These are phyloP conservation scores for Lutraria rhynchaena DNA, from an alignment of 1,140 invertebrate genomes.

Conservation along the genomic window DNA sequence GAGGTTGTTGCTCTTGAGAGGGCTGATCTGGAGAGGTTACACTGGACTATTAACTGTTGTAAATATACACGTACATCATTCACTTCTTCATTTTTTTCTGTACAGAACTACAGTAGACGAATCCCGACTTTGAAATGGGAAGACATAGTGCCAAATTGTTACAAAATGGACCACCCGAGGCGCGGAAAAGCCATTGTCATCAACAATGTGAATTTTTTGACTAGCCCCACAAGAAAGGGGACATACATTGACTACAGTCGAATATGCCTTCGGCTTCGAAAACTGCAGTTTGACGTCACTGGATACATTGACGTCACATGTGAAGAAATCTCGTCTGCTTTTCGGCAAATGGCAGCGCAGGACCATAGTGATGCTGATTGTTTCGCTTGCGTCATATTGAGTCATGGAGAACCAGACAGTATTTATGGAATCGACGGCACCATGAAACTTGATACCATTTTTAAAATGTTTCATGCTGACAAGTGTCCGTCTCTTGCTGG, in stretches of 20 bases:
- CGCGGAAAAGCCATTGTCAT: conserved; percentile 42
- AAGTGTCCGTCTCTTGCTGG: conserved; percentile 64
- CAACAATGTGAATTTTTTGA: conserved; percentile 32
- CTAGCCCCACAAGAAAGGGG: conserved; percentile 16
- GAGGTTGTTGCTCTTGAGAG: too few species aligned
- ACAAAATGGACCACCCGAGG: conserved; percentile 41
- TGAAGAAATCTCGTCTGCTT: conserved; percentile 29
- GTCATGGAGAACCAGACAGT: conserved; percentile 69
- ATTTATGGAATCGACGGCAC: conserved; percentile 68
- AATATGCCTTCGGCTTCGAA: conserved; percentile 14
- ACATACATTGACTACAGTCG: conserved; percentile 15
- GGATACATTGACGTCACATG: conserved; percentile 36
- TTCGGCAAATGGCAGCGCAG: conserved; percentile 4
- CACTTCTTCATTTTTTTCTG: too few species aligned
- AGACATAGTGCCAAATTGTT: conserved; percentile 19
- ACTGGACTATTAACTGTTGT: too few species aligned
- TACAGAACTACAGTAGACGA: conserved; percentile 18
- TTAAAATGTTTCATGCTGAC: conserved; percentile 68
- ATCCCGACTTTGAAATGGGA: not conserved
- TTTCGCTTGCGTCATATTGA: conserved; percentile 65
- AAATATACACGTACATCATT: too few species aligned
- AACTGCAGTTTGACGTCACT: conserved; percentile 20
- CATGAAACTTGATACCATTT: conserved; percentile 64
- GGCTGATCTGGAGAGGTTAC: too few species aligned
- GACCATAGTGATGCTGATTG: conserved; percentile 62